These are phyloP conservation scores for Myrmecobius fasciatus DNA, from an alignment of 2,113 vertebrate species.

Conservation along the genomic window DNA sequence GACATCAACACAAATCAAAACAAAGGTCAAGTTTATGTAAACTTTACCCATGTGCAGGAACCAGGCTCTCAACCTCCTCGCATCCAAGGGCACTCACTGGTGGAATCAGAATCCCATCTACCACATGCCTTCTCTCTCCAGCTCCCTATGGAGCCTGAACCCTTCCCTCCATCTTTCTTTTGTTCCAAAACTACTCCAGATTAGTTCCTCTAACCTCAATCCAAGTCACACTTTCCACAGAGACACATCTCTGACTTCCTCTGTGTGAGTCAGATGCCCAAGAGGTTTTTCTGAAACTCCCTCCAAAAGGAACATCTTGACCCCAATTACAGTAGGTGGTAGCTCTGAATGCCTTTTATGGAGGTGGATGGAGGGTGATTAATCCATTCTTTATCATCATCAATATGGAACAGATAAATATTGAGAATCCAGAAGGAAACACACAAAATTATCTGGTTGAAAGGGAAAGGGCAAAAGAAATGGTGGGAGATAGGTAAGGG, in stretches of 20 bases:
- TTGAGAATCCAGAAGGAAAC: not conserved
- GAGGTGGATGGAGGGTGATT: not conserved
- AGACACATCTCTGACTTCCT: not conserved
- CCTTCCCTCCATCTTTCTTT: not conserved
- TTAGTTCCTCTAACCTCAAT: not conserved
- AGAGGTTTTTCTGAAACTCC: not conserved
- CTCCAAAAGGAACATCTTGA: not conserved
- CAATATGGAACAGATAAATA: not conserved
- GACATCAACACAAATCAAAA: not conserved
- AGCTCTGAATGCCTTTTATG: not conserved
- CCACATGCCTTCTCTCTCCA: not conserved
- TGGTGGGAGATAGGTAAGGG: not conserved
- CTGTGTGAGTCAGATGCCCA: not conserved
- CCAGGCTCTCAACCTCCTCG: not conserved
- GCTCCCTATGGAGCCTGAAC: not conserved
- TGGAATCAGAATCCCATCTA: not conserved
- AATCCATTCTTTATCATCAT: not conserved
- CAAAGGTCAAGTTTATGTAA: not conserved
- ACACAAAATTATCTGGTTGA: not conserved
- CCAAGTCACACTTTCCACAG: not conserved
- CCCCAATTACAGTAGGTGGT: not conserved
- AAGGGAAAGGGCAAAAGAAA: not conserved
- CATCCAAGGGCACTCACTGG: not conserved
- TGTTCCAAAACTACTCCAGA: not conserved
- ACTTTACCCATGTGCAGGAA: not conserved